A percentile compares a stretch with the other conserved stretches of the same genome.
Conservation (phyloP, 2,797 vertebrate genomes). For the Acrossocheilus fasciatus region DNA sequence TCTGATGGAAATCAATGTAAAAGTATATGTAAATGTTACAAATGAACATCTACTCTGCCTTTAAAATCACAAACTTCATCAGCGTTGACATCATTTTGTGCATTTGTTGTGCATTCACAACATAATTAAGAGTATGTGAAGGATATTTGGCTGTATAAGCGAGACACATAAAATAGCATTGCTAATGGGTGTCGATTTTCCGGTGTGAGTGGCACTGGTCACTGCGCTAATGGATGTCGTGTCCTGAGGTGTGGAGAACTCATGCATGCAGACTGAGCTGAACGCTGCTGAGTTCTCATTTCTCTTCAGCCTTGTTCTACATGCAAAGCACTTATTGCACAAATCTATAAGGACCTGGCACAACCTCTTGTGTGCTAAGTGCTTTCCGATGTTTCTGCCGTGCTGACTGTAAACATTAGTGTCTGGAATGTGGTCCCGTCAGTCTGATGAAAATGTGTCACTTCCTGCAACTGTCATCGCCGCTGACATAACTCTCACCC, state of each 20-base stretch:
- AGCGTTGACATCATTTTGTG: not conserved
- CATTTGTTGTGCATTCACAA: not conserved
- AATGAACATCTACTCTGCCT: not conserved
- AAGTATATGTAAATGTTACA: not conserved
- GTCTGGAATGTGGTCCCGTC: not conserved
- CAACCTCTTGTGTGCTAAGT: slow-evolving; percentile 19
- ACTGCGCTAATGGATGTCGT: slow-evolving; percentile 17
- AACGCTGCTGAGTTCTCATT: not conserved
- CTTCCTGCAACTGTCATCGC: slow-evolving; percentile 10
- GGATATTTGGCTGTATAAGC: not conserved
- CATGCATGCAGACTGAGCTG: not conserved
- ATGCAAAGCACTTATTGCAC: slow-evolving; percentile 24
- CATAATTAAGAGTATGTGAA: not conserved
- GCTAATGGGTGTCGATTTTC: slow-evolving; percentile 12
- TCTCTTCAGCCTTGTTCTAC: slow-evolving; percentile 20
- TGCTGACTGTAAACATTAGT: slow-evolving; percentile 18
- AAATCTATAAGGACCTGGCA: slow-evolving; percentile 36
- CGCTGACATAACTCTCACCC: slow-evolving; percentile 28
- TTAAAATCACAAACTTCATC: not conserved
- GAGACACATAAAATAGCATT: not conserved
- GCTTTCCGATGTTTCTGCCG: slow-evolving; percentile 29
- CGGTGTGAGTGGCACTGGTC: not conserved
- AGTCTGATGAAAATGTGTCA: slow-evolving; percentile 26
- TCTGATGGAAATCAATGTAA: not conserved
- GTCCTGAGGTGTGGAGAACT: slow-evolving; percentile 30